Evolutionary conservation across 2,113 vertebrate genomes (phyloP).

Genomic region (Corvus hawaiiensis): DNA sequence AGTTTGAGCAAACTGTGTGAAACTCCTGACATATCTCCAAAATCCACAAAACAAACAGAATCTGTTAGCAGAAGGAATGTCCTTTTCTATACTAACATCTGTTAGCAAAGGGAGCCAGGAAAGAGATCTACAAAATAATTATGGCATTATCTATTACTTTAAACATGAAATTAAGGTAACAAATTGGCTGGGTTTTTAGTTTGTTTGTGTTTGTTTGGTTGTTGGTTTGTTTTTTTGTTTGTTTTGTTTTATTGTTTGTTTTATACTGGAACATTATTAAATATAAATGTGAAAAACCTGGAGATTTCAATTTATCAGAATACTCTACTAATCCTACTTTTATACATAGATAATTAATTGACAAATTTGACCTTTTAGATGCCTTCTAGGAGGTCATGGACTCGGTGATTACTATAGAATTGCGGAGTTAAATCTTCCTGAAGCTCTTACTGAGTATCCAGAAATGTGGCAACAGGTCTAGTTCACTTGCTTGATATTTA

Average conservation of each 20-base stretch:
- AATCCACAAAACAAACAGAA: neutral
- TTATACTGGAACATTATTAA: neutral
- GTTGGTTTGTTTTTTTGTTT: neutral
- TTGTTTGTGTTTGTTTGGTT: neutral
- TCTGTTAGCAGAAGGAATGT: neutral
- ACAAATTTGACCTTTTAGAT: neutral
- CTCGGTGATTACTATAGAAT: neutral
- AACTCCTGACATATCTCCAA: neutral
- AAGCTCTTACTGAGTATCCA: neutral
- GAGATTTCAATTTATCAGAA: neutral
- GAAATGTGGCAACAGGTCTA: neutral
- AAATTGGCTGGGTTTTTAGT: neutral
- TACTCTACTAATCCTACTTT: neutral
- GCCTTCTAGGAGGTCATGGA: neutral
- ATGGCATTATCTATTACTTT: neutral
- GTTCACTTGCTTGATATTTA: neutral
- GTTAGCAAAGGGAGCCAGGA: neutral
- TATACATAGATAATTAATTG: neutral
- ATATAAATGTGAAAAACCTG: neutral
- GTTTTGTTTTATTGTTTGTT: neutral
- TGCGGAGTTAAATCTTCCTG: neutral
- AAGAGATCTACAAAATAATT: neutral
- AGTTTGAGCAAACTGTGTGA: neutral
- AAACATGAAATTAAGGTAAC: neutral
- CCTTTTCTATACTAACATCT: neutral